Base-by-base conservation (phyloP, 2,888 invertebrate species). In the Nymphalis urticae region DNA sequence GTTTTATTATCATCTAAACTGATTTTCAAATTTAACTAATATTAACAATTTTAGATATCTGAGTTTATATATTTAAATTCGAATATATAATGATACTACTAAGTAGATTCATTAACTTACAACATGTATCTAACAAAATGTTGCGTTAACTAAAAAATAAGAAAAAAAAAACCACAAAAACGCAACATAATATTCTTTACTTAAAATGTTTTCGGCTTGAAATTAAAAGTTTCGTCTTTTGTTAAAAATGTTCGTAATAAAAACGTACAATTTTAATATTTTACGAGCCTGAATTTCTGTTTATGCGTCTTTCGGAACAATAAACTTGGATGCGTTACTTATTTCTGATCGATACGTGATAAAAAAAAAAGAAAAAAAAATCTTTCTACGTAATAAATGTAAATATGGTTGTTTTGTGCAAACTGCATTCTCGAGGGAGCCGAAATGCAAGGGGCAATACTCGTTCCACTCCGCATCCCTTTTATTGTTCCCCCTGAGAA, bases 391-490 rank as follows among this genome's bases (percentile, higher is more conserved):
- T 69, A 69, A 72, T 73, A 67, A 66, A 71, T 75, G 70, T 72
- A 72, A 73, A 74, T 72, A 72, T 73, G 73, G 69, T 62, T 72
- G 73, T 74, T 71, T 71, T 71, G 72, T 70, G 70, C 66, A 76
- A 75, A 74, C 68, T 68, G 66, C 65, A 63, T 60, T 71, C 73
- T 66, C 73, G 60, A 54, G 75, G 75, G 76, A 71, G 65, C 64
- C 53, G 54, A 62, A 66, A 71, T 72, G 75, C 73, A 72, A 69
- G 74, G 68, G 75, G 75, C 68, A 42, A 42, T 62, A 68, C 66
- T 70, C 53, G 13, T 53, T 21, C 62, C 67, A 56, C 56, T 16
- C 53, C 58, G 70, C 72, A 63, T 66, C 68, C 72, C 70, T 69
- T 69, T 59, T 64, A 64, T 59, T 68, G 66, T 66, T 58, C 62